A percentile compares a stretch with the other conserved stretches of the same genome.
Conservation (phyloP, 2,888 invertebrate species). For the Stramonita haemastoma region DNA sequence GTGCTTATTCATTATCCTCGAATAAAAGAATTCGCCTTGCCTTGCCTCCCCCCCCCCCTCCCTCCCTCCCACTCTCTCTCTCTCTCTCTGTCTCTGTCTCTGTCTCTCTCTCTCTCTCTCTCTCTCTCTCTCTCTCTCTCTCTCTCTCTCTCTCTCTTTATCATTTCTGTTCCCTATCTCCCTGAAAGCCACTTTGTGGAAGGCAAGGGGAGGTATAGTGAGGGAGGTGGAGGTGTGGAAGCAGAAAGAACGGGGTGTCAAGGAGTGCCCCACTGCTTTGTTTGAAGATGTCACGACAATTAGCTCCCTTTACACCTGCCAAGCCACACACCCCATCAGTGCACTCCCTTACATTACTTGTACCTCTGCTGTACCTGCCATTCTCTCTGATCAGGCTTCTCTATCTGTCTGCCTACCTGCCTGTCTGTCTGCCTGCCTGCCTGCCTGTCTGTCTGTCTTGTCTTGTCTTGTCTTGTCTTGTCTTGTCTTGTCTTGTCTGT, state of each 20-base stretch:
- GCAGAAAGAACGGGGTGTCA: slow-evolving; percentile 4
- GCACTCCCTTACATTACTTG: background rate
- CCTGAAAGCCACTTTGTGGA: background rate
- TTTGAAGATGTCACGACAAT: slow-evolving; percentile 42
- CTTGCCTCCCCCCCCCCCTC: background rate
- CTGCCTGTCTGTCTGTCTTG: no score
- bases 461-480: no score
- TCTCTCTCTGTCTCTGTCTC: background rate
- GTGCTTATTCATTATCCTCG: no score
- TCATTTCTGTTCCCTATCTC: background rate
- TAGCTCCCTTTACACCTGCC: slow-evolving; percentile 39
- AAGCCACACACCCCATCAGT: background rate
- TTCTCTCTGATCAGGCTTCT: no score
- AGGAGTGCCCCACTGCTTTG: slow-evolving; percentile 32
- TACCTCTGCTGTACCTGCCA: no score
- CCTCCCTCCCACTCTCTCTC: background rate
- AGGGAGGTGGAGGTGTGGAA: background rate
- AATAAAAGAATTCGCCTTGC: background rate
- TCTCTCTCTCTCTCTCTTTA: background rate
- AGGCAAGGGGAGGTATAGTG: background rate
- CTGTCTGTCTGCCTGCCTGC: no score
- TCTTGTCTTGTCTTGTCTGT: no score
- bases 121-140: background rate
- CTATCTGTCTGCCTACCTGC: no score
- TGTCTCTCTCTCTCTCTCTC: background rate